These are phyloP conservation scores for Serripes groenlandicus DNA, from an alignment of 2,888 invertebrate genomes.

Conservation along the genomic window DNA sequence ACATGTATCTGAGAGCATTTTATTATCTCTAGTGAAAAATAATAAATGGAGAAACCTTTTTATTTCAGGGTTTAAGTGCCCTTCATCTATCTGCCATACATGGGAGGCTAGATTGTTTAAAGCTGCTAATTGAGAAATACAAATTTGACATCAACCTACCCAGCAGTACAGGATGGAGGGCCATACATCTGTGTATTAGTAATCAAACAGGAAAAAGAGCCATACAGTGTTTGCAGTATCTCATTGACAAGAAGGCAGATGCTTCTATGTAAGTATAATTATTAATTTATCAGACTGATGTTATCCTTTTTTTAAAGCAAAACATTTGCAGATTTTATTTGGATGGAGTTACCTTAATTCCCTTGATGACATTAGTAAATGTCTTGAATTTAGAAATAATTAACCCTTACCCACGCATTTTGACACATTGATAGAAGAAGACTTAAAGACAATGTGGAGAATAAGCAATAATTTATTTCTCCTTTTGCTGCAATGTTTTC, in stretches of 20 bases:
- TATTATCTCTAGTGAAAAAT: no score
- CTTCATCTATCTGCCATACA: slow-evolving; percentile 86
- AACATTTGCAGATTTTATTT: no score
- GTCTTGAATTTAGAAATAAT: no score
- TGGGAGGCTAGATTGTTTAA: slow-evolving; percentile 85
- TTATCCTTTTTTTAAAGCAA: not conserved
- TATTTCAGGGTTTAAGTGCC: slow-evolving; percentile 81
- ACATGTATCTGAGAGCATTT: no score
- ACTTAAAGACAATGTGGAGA: no score
- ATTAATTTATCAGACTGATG: not conserved
- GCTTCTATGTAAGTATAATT: slow-evolving; percentile 82
- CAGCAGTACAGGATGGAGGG: slow-evolving; percentile 85
- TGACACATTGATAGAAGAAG: no score
- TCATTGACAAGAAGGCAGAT: slow-evolving; percentile 84
- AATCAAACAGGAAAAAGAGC: slow-evolving; percentile 85
- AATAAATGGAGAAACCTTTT: no score
- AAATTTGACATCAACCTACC: slow-evolving; percentile 84
- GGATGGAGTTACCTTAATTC: no score
- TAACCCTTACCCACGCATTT: no score
- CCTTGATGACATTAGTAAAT: no score
- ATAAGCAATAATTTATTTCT: no score
- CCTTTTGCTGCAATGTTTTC: no score
- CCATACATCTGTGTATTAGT: slow-evolving; percentile 85
- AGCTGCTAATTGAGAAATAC: slow-evolving; percentile 84
- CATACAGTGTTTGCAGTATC: slow-evolving; percentile 82